Percentiles rank a stretch among this genome's conserved stretches.
phyloP scores from a whole-genome alignment of 2,888 invertebrate genomes.

The Tachina grossa region DNA sequence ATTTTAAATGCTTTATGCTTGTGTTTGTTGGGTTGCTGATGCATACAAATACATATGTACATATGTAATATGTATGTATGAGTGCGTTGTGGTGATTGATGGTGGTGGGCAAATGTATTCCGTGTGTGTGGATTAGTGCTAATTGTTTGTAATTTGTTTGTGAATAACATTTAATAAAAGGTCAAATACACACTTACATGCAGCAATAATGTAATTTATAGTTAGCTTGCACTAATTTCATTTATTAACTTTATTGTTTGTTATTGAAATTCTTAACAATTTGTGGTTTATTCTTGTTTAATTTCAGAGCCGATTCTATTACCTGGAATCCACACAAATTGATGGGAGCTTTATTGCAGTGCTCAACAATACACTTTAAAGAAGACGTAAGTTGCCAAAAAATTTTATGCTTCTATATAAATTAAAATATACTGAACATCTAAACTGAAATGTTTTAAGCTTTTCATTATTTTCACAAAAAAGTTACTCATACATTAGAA shows the following conservation, averaged over 20 bases:
- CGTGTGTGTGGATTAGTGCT: conserved; percentile 77
- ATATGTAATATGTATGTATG: too few relatives aligned
- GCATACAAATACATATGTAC: too few relatives aligned
- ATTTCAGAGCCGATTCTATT: conserved; percentile 94
- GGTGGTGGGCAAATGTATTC: conserved; percentile 29
- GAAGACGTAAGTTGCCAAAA: conserved; percentile 90
- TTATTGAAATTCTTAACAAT: conserved; percentile 66
- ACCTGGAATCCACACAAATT: conserved; percentile 99
- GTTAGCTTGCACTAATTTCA: conserved; percentile 51
- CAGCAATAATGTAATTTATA: conserved; percentile 57
- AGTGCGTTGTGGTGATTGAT: neutral
- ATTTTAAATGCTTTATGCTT: neutral
- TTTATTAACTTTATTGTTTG: conserved; percentile 53
- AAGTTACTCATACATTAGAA: conserved; percentile 12
- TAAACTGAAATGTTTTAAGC: neutral
- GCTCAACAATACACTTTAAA: conserved; percentile 98
- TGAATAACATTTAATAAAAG: conserved; percentile 77
- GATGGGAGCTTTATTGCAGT: conserved; percentile 98
- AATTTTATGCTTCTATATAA: neutral
- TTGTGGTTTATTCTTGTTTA: conserved; percentile 71
- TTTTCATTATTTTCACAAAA: neutral
- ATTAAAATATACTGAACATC: neutral
- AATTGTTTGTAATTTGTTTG: conserved; percentile 81
- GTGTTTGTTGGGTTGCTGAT: neutral
- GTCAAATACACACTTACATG: conserved; percentile 9